A percentile compares a stretch with the other conserved stretches of the same genome.
Evolutionary conservation across 2,888 invertebrate species (phyloP).

Genomic region (Hemistola chrysoprasaria): DNA sequence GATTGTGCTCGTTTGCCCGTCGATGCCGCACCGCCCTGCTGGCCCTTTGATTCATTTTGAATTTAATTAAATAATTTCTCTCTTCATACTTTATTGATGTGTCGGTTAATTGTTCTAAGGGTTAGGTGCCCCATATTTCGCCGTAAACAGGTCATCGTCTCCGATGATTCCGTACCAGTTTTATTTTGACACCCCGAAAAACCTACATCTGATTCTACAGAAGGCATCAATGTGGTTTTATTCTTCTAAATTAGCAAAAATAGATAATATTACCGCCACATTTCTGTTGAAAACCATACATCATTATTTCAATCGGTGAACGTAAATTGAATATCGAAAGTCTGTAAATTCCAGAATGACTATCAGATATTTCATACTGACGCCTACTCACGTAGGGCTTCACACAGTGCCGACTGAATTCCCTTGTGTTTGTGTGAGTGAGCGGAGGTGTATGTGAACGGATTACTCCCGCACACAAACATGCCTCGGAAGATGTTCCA

Average conservation of each 20-base stretch:
- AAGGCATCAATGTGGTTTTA: too few species aligned
- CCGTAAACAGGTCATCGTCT: too few species aligned
- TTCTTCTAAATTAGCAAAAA: too few species aligned
- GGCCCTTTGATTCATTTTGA: constrained; percentile 12
- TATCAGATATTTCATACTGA: constrained; percentile 36
- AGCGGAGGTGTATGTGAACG: constrained; percentile 27
- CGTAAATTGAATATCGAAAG: constrained; percentile 19
- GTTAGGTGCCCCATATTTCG: too few species aligned
- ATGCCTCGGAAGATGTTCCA: constrained; percentile 61
- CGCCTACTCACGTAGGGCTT: constrained; percentile 39
- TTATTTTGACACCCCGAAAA: too few species aligned
- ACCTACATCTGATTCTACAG: too few species aligned
- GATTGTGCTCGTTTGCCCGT: constrained; percentile 16
- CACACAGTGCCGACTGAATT: constrained; percentile 23
- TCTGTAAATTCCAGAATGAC: constrained; percentile 35
- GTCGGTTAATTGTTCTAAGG: too few species aligned
- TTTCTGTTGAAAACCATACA: not conserved
- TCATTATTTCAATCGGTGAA: constrained; percentile 13
- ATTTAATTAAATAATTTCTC: constrained; percentile 7
- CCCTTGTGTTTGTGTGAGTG: constrained; percentile 34
- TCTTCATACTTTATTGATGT: not conserved
- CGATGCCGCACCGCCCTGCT: constrained; percentile 17
- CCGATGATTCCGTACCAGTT: too few species aligned
- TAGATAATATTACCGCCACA: too few species aligned
- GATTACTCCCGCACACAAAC: constrained; percentile 43